A percentile compares a stretch with the other conserved stretches of the same genome.
These are phyloP conservation scores for Zaprionus capensis DNA, from an alignment of 1,140 invertebrate genomes.

Conservation along the genomic window DNA sequence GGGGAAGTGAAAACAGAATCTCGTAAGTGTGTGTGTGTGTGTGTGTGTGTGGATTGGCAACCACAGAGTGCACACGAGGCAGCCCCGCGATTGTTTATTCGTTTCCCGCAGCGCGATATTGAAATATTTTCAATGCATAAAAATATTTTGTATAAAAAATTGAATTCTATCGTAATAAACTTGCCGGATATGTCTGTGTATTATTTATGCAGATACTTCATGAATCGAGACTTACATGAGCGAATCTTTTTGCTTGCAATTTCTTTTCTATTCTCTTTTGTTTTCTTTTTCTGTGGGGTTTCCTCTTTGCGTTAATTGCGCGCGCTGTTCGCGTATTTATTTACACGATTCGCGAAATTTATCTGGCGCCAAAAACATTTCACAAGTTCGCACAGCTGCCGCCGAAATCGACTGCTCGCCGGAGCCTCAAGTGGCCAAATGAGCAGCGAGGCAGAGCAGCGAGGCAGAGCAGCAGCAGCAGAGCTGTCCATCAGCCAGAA, in stretches of 20 bases:
- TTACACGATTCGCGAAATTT: slow-evolving; percentile 47
- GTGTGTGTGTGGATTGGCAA: not conserved
- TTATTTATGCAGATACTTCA: not conserved
- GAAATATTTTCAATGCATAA: slow-evolving; percentile 14
- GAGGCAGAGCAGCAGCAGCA: not conserved
- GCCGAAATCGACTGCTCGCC: slow-evolving; percentile 37
- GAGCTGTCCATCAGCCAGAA: slow-evolving; percentile 28
- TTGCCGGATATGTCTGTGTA: not conserved
- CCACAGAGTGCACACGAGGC: not conserved
- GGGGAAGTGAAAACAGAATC: slow-evolving; percentile 1
- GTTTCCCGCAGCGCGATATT: not conserved
- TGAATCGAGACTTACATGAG: not conserved
- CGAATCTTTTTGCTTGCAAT: slow-evolving; percentile 12
- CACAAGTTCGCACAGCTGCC: slow-evolving; percentile 28
- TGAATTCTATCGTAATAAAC: not conserved
- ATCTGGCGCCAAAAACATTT: slow-evolving; percentile 53
- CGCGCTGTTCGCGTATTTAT: slow-evolving; percentile 42
- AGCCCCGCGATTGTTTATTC: not conserved
- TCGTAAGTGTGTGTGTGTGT: no score
- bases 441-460: slow-evolving; percentile 1
- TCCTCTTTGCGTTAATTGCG: not conserved
- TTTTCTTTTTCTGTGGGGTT: not conserved
- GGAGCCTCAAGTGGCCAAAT: slow-evolving; percentile 30
- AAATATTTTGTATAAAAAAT: slow-evolving; percentile 3
- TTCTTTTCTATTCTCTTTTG: not conserved